Conservation (phyloP, 1,140 invertebrate species). For the Tetramorium alpestre region DNA sequence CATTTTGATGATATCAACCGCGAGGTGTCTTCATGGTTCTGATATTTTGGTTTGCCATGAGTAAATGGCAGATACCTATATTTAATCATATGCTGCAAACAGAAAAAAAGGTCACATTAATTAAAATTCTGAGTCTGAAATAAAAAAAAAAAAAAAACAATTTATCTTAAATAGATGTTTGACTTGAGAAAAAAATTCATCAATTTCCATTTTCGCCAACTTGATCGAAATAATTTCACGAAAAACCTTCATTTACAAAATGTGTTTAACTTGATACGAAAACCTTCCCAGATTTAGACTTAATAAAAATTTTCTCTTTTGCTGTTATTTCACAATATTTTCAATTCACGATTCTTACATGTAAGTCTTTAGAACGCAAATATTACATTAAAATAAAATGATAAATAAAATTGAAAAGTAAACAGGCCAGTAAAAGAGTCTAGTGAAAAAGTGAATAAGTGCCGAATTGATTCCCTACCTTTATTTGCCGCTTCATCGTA, state of each 20-base stretch:
- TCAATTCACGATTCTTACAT: background rate
- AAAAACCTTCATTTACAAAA: background rate
- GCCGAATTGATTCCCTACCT: slow-evolving; percentile 88
- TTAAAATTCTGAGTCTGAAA: background rate
- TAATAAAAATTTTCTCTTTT: too few relatives aligned
- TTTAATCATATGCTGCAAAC: slow-evolving; percentile 99
- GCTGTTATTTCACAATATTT: too few relatives aligned
- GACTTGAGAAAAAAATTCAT: background rate
- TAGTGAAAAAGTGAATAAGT: background rate
- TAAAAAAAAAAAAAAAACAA: slow-evolving; percentile 25
- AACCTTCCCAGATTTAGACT: background rate
- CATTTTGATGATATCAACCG: slow-evolving; percentile 85
- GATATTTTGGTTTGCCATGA: slow-evolving; percentile 97
- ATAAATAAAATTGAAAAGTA: background rate
- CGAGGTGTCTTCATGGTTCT: slow-evolving; percentile 88
- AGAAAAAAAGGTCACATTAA: slow-evolving; percentile 55
- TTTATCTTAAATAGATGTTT: slow-evolving; percentile 16
- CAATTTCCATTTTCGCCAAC: background rate
- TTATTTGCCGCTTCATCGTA: slow-evolving; percentile 99
- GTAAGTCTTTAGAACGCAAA: background rate
- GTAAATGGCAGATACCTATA: slow-evolving; percentile 99
- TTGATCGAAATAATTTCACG: background rate
- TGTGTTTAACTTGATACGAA: background rate
- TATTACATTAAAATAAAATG: background rate
- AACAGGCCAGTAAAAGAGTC: background rate